phyloP scores from a whole-genome alignment of 2,797 vertebrate species.

The Gila robusta region DNA sequence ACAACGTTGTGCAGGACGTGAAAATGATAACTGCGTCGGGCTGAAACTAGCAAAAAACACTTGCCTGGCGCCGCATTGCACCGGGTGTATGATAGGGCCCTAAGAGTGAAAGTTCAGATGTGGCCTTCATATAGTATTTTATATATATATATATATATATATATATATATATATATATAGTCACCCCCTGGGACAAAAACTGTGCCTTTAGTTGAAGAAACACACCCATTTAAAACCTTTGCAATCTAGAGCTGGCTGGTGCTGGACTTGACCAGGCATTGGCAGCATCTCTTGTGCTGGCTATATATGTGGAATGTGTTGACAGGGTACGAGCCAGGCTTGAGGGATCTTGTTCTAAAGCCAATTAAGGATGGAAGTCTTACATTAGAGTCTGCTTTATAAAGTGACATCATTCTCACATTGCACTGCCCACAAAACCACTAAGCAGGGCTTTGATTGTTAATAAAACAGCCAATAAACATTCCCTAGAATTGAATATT shows the following conservation, averaged over 20 bases:
- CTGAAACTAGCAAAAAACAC: too few relatives aligned
- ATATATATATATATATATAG: too few relatives aligned
- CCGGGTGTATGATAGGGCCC: too few relatives aligned
- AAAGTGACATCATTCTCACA: constrained; percentile 29
- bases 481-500: constrained; percentile 15
- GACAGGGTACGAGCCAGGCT: constrained; percentile 19
- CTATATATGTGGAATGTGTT: constrained; percentile 34
- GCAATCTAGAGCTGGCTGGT: constrained; percentile 19
- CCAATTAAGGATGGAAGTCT: constrained; percentile 27
- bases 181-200: not conserved
- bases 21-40: too few relatives aligned
- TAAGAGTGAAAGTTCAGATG: not conserved
- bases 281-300: not conserved
- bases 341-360: constrained; percentile 22
- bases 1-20: too few relatives aligned
- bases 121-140: not conserved
- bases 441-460: constrained; percentile 26
- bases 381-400: constrained; percentile 28
- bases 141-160: too few relatives aligned
- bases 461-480: constrained; percentile 22
- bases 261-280: not conserved
- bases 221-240: not conserved
- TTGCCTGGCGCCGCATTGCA: too few relatives aligned
- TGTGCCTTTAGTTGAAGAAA: not conserved
- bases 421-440: constrained; percentile 9